Evolutionary conservation across 2,888 invertebrate species (phyloP).

Genomic region (Acronicta leporina): DNA sequence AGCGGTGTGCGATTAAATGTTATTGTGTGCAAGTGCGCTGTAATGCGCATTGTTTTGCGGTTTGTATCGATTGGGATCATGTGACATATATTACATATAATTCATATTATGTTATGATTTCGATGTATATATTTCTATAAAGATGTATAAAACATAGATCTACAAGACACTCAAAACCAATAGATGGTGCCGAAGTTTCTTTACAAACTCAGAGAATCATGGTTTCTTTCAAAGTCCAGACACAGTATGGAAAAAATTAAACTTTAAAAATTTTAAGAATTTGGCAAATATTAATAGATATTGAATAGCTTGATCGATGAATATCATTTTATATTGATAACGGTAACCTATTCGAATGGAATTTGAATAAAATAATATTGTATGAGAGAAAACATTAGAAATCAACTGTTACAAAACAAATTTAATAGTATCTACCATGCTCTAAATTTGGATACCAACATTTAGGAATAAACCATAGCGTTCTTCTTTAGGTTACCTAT

Average conservation of each 20-base stretch:
- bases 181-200: no score
- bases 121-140: no score
- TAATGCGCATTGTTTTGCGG: conserved; percentile 58
- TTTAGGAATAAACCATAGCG: conserved; percentile 29
- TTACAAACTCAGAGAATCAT: no score
- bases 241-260: no score
- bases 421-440: conserved; percentile 25
- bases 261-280: no score
- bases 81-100: conserved; percentile 22
- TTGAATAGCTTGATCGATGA: conserved; percentile 15
- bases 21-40: conserved; percentile 52
- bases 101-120: background rate
- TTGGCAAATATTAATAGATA: conserved; percentile 16
- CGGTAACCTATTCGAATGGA: conserved; percentile 26
- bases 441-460: conserved; percentile 28
- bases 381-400: conserved; percentile 37
- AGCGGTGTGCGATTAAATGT: conserved; percentile 56
- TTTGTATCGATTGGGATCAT: conserved; percentile 50
- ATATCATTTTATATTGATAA: conserved; percentile 27
- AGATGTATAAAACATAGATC: no score
- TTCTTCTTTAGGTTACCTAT: conserved; percentile 34
- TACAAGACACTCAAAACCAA: no score
- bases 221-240: no score
- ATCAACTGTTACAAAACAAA: conserved; percentile 32
- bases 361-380: conserved; percentile 25